A percentile compares a stretch with the other conserved stretches of the same genome.
Conservation (phyloP, 2,797 vertebrate species). For the Melanotaenia boesemani region DNA sequence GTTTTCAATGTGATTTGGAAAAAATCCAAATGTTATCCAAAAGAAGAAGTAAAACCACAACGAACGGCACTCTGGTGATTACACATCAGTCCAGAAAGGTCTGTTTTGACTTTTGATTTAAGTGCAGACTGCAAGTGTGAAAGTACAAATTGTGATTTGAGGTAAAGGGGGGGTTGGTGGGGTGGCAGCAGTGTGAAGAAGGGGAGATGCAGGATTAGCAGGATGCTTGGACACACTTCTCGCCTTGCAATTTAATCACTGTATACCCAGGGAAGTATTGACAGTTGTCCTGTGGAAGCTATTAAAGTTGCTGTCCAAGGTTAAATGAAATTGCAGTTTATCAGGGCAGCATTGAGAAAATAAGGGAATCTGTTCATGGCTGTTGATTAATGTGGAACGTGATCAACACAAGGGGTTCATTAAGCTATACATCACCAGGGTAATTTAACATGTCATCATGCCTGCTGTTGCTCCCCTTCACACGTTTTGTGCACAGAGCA, state of each 20-base stretch:
- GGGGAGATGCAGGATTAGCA: slow-evolving; percentile 62
- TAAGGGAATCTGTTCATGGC: slow-evolving; percentile 99
- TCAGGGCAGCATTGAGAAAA: slow-evolving; percentile 99
- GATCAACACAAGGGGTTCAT: slow-evolving; percentile 99
- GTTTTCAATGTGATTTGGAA: neutral
- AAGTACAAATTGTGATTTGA: slow-evolving; percentile 93
- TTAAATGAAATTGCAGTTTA: slow-evolving; percentile 99
- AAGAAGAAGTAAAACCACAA: slow-evolving; percentile 30
- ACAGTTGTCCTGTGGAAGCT: slow-evolving; percentile 99
- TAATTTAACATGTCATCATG: slow-evolving; percentile 99
- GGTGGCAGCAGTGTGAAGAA: slow-evolving; percentile 37
- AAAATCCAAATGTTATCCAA: neutral
- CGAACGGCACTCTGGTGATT: slow-evolving; percentile 30
- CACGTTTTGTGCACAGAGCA: slow-evolving; percentile 57
- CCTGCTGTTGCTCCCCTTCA: slow-evolving; percentile 89
- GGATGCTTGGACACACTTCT: slow-evolving; percentile 90
- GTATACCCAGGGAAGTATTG: slow-evolving; percentile 96
- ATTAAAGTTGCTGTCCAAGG: slow-evolving; percentile 99
- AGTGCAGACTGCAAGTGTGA: slow-evolving; percentile 68
- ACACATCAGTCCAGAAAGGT: slow-evolving; percentile 23
- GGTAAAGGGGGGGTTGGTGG: slow-evolving; percentile 70
- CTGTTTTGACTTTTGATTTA: slow-evolving; percentile 63
- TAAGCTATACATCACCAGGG: slow-evolving; percentile 99
- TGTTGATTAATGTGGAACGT: slow-evolving; percentile 99
- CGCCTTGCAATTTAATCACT: slow-evolving; percentile 99